Evolutionary conservation across 2,113 vertebrate genomes (phyloP).

Genomic region (Antechinus flavipes): DNA sequence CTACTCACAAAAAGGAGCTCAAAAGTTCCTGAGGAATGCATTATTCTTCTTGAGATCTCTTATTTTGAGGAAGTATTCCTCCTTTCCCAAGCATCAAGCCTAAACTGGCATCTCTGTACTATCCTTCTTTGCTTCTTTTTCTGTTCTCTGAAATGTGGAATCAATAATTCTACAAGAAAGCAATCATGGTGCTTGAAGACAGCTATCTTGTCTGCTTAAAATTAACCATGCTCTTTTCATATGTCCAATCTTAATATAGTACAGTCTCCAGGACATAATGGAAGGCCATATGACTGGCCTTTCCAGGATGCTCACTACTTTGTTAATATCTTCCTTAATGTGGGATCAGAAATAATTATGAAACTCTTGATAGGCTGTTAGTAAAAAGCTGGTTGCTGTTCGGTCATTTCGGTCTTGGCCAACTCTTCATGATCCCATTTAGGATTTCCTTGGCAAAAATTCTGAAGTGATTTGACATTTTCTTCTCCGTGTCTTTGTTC

Average conservation of each 20-base stretch:
- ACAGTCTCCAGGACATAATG: neutral
- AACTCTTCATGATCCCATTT: neutral
- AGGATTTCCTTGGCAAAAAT: neutral
- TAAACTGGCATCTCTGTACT: neutral
- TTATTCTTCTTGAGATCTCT: neutral
- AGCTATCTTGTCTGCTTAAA: neutral
- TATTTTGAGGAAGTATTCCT: neutral
- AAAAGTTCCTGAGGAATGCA: neutral
- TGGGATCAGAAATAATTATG: neutral
- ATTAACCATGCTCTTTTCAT: neutral
- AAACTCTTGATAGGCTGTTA: neutral
- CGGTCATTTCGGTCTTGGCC: neutral
- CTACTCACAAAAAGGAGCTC: neutral
- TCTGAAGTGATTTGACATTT: neutral
- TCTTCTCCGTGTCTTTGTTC: neutral
- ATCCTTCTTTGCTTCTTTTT: neutral
- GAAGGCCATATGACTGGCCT: neutral
- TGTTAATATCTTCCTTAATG: neutral
- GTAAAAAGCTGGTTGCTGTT: neutral
- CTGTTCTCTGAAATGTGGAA: neutral
- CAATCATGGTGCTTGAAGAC: neutral
- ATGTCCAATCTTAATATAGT: neutral
- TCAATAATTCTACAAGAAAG: neutral
- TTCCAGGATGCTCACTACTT: neutral
- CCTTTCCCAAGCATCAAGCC: neutral